These are phyloP conservation scores for Quadroppia sp. DNA, from an alignment of 2,888 invertebrate genomes.

Conservation along the genomic window DNA sequence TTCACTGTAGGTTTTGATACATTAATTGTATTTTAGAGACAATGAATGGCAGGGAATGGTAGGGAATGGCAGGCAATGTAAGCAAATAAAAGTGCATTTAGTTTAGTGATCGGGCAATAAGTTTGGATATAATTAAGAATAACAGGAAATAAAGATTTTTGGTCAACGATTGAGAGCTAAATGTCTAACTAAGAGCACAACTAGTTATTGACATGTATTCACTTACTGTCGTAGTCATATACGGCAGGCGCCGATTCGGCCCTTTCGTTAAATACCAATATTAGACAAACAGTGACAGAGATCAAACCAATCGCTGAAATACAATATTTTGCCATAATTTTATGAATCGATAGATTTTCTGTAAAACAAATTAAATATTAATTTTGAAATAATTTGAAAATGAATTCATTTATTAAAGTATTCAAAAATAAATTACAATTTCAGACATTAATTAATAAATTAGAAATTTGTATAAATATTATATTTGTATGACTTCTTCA, in stretches of 20 bases:
- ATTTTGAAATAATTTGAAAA: neutral
- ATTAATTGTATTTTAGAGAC: neutral
- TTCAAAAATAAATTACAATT: no score
- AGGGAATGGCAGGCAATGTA: neutral
- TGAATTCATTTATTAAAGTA: no score
- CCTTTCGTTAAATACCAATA: slow-evolving; percentile 26
- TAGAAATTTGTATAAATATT: no score
- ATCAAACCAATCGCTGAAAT: slow-evolving; percentile 20
- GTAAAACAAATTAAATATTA: neutral
- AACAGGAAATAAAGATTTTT: slow-evolving; percentile 26
- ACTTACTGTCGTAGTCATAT: slow-evolving; percentile 42
- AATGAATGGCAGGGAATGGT: neutral
- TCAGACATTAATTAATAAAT: no score
- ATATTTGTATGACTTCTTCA: no score
- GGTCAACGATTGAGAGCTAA: no score
- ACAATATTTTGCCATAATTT: slow-evolving; percentile 34
- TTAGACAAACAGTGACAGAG: slow-evolving; percentile 10
- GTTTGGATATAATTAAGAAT: slow-evolving; percentile 13
- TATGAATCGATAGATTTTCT: neutral
- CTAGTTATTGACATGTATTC: neutral
- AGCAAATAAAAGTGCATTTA: neutral
- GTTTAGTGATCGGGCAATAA: neutral
- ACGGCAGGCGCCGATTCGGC: slow-evolving; percentile 38
- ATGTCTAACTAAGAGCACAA: neutral
- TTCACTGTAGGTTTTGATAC: neutral